A percentile compares a stretch with the other conserved stretches of the same genome.
phyloP scores from a whole-genome alignment of 2,797 vertebrate genomes.

The Centroberyx gerrardi region DNA sequence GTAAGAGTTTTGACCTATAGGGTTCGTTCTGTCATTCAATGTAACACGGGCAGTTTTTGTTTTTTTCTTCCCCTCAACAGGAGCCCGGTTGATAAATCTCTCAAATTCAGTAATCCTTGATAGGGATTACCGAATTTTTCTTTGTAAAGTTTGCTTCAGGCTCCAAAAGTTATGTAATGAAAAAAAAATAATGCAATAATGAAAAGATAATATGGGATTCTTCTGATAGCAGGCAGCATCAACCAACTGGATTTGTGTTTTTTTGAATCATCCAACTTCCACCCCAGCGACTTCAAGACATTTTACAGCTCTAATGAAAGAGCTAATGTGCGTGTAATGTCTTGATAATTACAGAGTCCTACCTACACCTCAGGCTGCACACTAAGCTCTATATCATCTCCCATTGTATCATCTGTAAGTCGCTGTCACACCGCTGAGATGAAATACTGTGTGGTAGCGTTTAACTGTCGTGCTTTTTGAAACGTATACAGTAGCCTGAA shows the following conservation, averaged over 20 bases:
- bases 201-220: slow-evolving; percentile 11
- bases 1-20: not conserved
- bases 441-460: slow-evolving; percentile 35
- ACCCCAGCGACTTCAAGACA: not conserved
- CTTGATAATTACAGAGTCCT: slow-evolving; percentile 54
- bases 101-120: slow-evolving; percentile 40
- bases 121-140: slow-evolving; percentile 32
- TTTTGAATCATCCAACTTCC: not conserved
- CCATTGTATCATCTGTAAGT: slow-evolving; percentile 25
- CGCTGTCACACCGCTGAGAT: slow-evolving; percentile 15
- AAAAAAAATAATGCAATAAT: slow-evolving; percentile 28
- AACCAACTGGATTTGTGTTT: not conserved
- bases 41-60: slow-evolving; percentile 22
- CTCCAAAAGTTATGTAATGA: slow-evolving; percentile 36
- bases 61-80: slow-evolving; percentile 3
- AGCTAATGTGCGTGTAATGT: slow-evolving; percentile 48
- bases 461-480: slow-evolving; percentile 67
- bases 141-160: slow-evolving; percentile 55
- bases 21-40: slow-evolving; percentile 6
- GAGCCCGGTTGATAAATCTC: slow-evolving; percentile 38
- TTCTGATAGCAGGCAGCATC: not conserved
- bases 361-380: slow-evolving; percentile 49
- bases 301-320: not conserved
- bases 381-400: slow-evolving; percentile 1
- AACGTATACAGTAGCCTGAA: slow-evolving; percentile 67